These are phyloP conservation scores for Pheucticus melanocephalus DNA, from an alignment of 2,113 vertebrate species.

Conservation along the genomic window DNA sequence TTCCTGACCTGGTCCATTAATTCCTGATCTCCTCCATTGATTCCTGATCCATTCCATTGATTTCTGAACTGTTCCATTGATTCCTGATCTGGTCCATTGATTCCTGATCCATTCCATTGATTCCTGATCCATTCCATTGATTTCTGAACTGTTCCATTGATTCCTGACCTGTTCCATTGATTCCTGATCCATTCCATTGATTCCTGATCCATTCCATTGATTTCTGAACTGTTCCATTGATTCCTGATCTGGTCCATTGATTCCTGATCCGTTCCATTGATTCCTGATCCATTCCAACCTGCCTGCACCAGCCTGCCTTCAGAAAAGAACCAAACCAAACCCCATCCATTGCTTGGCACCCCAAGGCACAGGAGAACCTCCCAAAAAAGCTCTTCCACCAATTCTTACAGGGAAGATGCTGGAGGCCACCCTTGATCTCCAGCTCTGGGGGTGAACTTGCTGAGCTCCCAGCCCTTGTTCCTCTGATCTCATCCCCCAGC, in stretches of 20 bases:
- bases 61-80: not conserved
- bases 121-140: not conserved
- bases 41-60: too few relatives aligned
- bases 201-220: not conserved
- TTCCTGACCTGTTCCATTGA: not conserved
- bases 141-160: not conserved
- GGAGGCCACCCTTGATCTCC: not conserved
- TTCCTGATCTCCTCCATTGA: too few relatives aligned
- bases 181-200: not conserved
- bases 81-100: too few relatives aligned
- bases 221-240: too few relatives aligned
- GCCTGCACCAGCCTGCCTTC: not conserved
- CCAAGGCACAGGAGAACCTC: not conserved
- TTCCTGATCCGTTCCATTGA: not conserved
- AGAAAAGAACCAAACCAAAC: not conserved
- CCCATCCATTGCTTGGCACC: not conserved
- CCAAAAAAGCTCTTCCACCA: slow-evolving; percentile 1
- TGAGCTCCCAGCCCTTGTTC: not conserved
- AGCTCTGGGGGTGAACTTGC: not conserved
- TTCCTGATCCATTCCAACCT: not conserved
- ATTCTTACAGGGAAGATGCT: not conserved
- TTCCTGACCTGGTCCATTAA: not conserved
- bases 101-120: not conserved
- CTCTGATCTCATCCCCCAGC: not conserved
- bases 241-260: not conserved